Evolutionary conservation across 2,888 invertebrate species (phyloP).

Genomic region (Drosophila kambysellisi): DNA sequence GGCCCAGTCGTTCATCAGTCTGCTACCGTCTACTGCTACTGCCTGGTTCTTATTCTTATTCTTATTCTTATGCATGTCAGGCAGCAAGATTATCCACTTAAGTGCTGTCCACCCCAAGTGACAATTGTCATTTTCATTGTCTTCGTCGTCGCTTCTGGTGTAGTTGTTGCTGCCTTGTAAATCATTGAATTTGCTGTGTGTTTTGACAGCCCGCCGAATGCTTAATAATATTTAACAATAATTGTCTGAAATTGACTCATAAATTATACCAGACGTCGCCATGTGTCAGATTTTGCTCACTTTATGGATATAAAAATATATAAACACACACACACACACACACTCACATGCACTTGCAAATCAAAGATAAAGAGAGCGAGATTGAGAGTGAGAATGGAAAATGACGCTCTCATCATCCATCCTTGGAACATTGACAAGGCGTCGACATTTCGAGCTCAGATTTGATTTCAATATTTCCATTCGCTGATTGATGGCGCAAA

Average conservation of each 20-base stretch:
- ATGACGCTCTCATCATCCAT: slow-evolving; percentile 49
- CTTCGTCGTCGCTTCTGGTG: slow-evolving; percentile 19
- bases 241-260: slow-evolving; percentile 84
- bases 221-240: slow-evolving; percentile 84
- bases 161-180: slow-evolving; percentile 64
- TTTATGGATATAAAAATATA: slow-evolving; percentile 64
- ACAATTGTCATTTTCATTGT: slow-evolving; percentile 69
- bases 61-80: slow-evolving; percentile 68
- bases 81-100: slow-evolving; percentile 79
- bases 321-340: neutral
- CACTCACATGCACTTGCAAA: slow-evolving; percentile 45
- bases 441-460: slow-evolving; percentile 68
- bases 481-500: slow-evolving; percentile 50
- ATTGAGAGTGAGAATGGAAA: slow-evolving; percentile 1
- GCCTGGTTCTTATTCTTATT: slow-evolving; percentile 42
- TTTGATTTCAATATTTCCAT: slow-evolving; percentile 74
- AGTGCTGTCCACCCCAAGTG: slow-evolving; percentile 69
- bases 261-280: slow-evolving; percentile 80
- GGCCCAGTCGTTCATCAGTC: slow-evolving; percentile 50
- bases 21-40: slow-evolving; percentile 15
- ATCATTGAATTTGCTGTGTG: slow-evolving; percentile 76
- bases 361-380: slow-evolving; percentile 4
- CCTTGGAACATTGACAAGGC: slow-evolving; percentile 68
- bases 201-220: slow-evolving; percentile 83
- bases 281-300: slow-evolving; percentile 69